A percentile compares a stretch with the other conserved stretches of the same genome.
phyloP scores from a whole-genome alignment of 2,888 invertebrate species.

The Maniola hyperantus region DNA sequence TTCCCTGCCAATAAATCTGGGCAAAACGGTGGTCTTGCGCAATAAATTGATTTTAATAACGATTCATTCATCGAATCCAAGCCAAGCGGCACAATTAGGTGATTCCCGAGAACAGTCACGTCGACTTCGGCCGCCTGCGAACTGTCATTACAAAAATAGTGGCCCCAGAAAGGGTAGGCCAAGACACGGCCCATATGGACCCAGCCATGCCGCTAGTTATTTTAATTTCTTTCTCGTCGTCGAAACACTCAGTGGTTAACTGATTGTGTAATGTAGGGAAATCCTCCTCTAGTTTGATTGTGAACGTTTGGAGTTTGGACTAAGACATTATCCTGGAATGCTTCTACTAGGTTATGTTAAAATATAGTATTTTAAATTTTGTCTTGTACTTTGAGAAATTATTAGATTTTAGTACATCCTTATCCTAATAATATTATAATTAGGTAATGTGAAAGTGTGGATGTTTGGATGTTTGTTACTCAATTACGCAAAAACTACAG shows the following conservation, averaged over 20 bases:
- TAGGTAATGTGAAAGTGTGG: too few relatives aligned
- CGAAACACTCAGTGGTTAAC: slow-evolving; percentile 36
- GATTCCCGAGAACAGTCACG: slow-evolving; percentile 61
- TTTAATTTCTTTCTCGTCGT: slow-evolving; percentile 66
- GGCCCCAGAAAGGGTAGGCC: slow-evolving; percentile 78
- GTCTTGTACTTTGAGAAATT: too few relatives aligned
- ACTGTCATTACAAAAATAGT: slow-evolving; percentile 81
- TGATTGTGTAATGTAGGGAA: slow-evolving; percentile 34
- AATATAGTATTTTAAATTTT: not conserved
- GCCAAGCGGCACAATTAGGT: slow-evolving; percentile 66
- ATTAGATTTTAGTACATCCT: too few relatives aligned
- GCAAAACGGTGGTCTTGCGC: slow-evolving; percentile 39
- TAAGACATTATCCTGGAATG: not conserved
- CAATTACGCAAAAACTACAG: too few relatives aligned
- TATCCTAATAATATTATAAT: too few relatives aligned
- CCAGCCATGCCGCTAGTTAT: slow-evolving; percentile 52
- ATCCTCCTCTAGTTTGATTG: slow-evolving; percentile 16
- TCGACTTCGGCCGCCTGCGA: slow-evolving; percentile 65
- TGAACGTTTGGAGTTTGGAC: not conserved
- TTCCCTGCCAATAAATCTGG: slow-evolving; percentile 40
- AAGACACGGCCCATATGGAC: slow-evolving; percentile 76
- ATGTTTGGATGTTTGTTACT: too few relatives aligned
- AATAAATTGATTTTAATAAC: slow-evolving; percentile 49
- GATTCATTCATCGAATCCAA: slow-evolving; percentile 59
- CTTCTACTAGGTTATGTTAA: not conserved